Evolutionary conservation across 2,888 invertebrate species (phyloP).

Genomic region (Parelbella ahira): DNA sequence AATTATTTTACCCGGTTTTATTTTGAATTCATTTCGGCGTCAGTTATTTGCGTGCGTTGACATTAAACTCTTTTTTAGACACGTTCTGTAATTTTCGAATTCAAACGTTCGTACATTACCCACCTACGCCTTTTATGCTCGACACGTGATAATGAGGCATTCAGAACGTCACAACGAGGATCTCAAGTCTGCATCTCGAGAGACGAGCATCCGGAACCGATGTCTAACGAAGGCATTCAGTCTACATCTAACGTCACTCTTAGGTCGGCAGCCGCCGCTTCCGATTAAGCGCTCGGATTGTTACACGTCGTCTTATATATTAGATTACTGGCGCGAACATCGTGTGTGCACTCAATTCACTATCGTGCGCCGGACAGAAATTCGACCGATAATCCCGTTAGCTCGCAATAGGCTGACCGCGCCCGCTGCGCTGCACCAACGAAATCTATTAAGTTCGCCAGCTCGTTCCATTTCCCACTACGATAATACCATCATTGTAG

Average conservation of each 20-base stretch:
- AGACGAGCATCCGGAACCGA: conserved; percentile 26
- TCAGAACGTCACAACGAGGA: conserved; percentile 16
- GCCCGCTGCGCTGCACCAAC: conserved; percentile 59
- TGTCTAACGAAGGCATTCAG: conserved; percentile 49
- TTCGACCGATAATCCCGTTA: conserved; percentile 70
- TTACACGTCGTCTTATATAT: conserved; percentile 28
- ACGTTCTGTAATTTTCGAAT: no score
- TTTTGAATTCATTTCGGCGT: conserved; percentile 42
- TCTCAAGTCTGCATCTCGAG: conserved; percentile 19
- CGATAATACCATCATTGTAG: conserved; percentile 65
- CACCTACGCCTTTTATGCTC: conserved; percentile 8
- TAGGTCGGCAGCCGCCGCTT: conserved; percentile 28
- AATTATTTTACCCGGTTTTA: conserved; percentile 69
- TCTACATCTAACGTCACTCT: conserved; percentile 22
- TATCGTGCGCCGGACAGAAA: conserved; percentile 57
- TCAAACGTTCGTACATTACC: no score
- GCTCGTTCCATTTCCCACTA: conserved; percentile 62
- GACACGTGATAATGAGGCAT: conserved; percentile 21
- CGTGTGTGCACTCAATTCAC: conserved; percentile 49
- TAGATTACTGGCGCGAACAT: conserved; percentile 37
- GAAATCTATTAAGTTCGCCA: conserved; percentile 77
- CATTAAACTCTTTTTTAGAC: no score
- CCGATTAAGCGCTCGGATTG: conserved; percentile 32
- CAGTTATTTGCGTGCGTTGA: conserved; percentile 12
- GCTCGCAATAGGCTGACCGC: conserved; percentile 67